phyloP scores from a whole-genome alignment of 2,888 invertebrate species.

The Euplexia lucipara region DNA sequence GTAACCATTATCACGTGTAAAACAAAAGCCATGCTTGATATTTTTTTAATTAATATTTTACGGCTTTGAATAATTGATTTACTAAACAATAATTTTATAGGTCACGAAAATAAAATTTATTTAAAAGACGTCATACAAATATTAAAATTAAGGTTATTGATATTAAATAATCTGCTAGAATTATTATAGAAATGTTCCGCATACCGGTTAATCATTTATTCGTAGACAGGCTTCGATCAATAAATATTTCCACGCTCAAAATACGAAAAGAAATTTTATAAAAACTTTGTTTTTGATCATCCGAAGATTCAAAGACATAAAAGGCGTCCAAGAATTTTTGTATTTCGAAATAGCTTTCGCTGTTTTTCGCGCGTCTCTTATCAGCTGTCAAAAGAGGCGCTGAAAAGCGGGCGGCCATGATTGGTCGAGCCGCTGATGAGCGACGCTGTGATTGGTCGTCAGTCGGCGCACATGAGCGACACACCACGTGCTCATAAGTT shows the following conservation, averaged over 20 bases:
- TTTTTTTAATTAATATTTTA: background rate
- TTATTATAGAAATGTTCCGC: too few species aligned
- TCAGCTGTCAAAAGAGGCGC: slow-evolving; percentile 86
- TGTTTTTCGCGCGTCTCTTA: slow-evolving; percentile 78
- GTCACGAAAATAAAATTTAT: slow-evolving; percentile 1
- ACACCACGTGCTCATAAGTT: slow-evolving; percentile 90
- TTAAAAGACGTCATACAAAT: slow-evolving; percentile 26
- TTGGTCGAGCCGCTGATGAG: slow-evolving; percentile 83
- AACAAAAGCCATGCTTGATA: background rate
- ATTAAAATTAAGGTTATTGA: background rate
- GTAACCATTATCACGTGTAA: background rate
- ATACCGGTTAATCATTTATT: too few species aligned
- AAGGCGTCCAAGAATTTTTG: slow-evolving; percentile 16
- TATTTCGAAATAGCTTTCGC: slow-evolving; percentile 42
- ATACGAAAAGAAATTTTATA: background rate
- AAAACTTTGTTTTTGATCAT: background rate
- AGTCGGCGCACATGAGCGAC: slow-evolving; percentile 87
- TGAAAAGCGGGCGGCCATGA: slow-evolving; percentile 81
- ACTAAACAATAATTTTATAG: slow-evolving; percentile 8
- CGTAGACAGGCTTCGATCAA: background rate
- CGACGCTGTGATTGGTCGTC: slow-evolving; percentile 84
- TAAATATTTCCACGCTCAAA: background rate
- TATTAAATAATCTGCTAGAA: background rate
- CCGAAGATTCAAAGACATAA: background rate
- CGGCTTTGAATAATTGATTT: background rate